phyloP scores from a whole-genome alignment of 2,113 vertebrate species.

The Lagopus leucura region DNA sequence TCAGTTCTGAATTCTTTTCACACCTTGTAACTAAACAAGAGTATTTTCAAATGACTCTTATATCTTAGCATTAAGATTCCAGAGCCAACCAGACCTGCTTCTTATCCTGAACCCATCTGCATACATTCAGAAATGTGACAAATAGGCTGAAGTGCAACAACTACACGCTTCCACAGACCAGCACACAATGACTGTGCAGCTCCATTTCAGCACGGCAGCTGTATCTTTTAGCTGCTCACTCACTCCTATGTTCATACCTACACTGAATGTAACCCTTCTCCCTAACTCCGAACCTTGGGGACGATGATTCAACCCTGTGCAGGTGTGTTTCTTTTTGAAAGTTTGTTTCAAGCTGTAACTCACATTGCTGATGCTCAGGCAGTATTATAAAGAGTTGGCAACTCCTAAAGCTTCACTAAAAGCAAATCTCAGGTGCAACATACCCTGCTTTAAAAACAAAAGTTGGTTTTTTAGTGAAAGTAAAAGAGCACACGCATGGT shows the following conservation, averaged over 20 bases:
- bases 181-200: neutral
- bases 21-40: too few relatives aligned
- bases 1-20: neutral
- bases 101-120: neutral
- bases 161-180: neutral
- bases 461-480: neutral
- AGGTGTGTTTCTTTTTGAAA: neutral
- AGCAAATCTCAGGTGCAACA: neutral
- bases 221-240: neutral
- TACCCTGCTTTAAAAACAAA: neutral
- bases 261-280: neutral
- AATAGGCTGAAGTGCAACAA: neutral
- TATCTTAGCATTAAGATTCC: neutral
- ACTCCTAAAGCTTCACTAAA: neutral
- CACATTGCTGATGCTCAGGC: neutral
- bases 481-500: neutral
- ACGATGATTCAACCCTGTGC: neutral
- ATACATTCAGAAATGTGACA: neutral
- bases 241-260: neutral
- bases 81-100: neutral
- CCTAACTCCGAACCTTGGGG: neutral
- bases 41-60: too few relatives aligned
- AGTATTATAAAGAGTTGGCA: neutral
- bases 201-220: neutral
- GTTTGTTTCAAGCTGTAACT: neutral